A percentile compares a stretch with the other conserved stretches of the same genome.
Conservation (phyloP, 2,888 invertebrate species). For the Argyresthia goedartella region DNA sequence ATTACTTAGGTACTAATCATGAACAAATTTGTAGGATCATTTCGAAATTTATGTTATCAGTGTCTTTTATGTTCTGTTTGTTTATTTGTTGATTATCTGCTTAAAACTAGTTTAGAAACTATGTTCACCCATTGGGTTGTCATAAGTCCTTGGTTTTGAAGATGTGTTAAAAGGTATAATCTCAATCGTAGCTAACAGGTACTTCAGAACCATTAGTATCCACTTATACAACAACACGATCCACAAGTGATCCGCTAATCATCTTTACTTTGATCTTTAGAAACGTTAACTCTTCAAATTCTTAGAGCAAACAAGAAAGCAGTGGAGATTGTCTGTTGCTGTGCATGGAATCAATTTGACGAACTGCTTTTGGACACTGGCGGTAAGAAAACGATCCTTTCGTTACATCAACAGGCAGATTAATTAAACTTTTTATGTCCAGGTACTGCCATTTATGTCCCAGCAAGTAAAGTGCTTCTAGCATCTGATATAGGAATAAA, state of each 20-base stretch:
- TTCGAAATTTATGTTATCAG: no score
- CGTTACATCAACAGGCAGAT: conserved; percentile 49
- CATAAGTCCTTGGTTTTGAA: conserved; percentile 32
- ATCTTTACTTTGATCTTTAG: conserved; percentile 45
- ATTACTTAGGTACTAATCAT: conserved; percentile 18
- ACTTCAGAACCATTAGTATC: conserved; percentile 34
- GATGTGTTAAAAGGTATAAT: conserved; percentile 50
- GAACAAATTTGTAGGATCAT: no score
- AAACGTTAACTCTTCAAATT: conserved; percentile 57
- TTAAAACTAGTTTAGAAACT: no score
- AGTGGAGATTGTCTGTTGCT: conserved; percentile 42
- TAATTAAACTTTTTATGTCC: conserved; percentile 59
- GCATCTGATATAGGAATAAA: conserved; percentile 21
- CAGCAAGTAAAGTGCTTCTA: conserved; percentile 42
- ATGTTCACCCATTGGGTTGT: neutral
- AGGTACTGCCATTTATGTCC: conserved; percentile 40
- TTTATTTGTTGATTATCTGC: no score
- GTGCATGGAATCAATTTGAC: conserved; percentile 53
- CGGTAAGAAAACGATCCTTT: conserved; percentile 45
- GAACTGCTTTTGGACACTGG: conserved; percentile 50
- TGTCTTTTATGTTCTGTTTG: no score
- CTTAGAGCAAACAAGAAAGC: conserved; percentile 46
- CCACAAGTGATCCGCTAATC: conserved; percentile 55
- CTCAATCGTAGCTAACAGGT: conserved; percentile 25
- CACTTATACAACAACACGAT: conserved; percentile 53